Evolutionary conservation across 2,113 vertebrate species (phyloP), one percentile per base, ranked within the genome.

Genomic region (Phycodurus eques): DNA sequence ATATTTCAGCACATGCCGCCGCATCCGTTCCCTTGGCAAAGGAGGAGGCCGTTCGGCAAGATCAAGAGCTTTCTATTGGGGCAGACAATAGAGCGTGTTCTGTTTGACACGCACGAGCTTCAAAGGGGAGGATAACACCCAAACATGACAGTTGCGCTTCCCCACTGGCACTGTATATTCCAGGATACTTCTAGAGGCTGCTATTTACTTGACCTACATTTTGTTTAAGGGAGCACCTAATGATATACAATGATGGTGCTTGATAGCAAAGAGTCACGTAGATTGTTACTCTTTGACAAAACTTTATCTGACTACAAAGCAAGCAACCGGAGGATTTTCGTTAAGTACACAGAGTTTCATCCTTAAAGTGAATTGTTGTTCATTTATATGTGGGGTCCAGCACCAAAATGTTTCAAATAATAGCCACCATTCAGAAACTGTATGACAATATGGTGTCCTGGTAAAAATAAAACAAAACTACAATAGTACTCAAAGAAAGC

Each of bases 21-120:
- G 39, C 61, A 12, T 47, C 31, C 0, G 13, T 61, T 35, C 27
- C 31, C 17, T 20, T 46, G 10, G 31, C 67, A 7, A 60, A 63
- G 44, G 64, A 82, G 61, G 65, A 72, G 43, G 62, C 72, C 8
- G 1, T 67, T 14, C 62, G 11, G 10, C 39, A 65, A 57, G 27
- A 72, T n/a, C 74, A 73, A 44, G 51, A 79, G 20, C 43, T 68
- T 61, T 69, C 54, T 57, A 61, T 75, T 2, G 22, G 53, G 35
- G 68, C 54, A 9, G 71, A 83, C 56, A 43, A 49, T 72, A 46
- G 73, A 49, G 68, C 66, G 46, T 72, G 71, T 65, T 61, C 72
- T 60, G 61, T 27, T 2, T 71, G 67, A 46, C 8, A 11, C 43
- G 42, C 0, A 8, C 12, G 27, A 19, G 43, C 46, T 1, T 2